Evolutionary conservation across 2,888 invertebrate species (phyloP).

Genomic region (Cancer borealis): DNA sequence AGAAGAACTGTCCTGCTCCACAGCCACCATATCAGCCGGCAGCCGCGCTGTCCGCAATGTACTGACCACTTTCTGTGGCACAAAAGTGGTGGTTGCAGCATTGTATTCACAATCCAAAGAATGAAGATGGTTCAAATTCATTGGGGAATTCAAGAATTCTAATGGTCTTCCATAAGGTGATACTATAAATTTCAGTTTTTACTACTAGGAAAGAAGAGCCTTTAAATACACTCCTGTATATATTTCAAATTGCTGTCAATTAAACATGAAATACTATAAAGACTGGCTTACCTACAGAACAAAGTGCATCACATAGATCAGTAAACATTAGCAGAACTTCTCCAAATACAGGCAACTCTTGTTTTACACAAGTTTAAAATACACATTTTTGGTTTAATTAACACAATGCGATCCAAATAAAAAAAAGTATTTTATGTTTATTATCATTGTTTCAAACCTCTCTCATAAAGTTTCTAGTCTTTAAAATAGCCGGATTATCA

Average conservation of each 20-base stretch:
- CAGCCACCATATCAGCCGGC: conserved; percentile 77
- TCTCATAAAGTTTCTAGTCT: no score
- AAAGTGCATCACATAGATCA: no score
- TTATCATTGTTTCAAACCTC: no score
- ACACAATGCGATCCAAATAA: no score
- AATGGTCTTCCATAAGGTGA: background rate
- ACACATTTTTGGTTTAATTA: no score
- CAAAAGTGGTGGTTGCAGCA: background rate
- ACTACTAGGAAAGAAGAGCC: background rate
- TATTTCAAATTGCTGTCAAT: background rate
- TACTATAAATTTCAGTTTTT: background rate
- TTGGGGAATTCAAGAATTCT: background rate
- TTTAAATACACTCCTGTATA: background rate
- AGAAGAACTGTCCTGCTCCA: conserved; percentile 78
- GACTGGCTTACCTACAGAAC: no score
- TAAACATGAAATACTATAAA: background rate
- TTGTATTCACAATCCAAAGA: background rate
- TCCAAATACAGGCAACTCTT: no score
- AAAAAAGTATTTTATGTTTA: no score
- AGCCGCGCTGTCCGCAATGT: conserved; percentile 79
- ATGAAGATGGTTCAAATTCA: background rate
- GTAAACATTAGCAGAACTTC: no score
- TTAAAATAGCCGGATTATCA: no score
- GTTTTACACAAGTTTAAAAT: no score
- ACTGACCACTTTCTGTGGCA: conserved; percentile 83